phyloP scores from a whole-genome alignment of 2,113 vertebrate species.

The Grammomys dolichurus region DNA sequence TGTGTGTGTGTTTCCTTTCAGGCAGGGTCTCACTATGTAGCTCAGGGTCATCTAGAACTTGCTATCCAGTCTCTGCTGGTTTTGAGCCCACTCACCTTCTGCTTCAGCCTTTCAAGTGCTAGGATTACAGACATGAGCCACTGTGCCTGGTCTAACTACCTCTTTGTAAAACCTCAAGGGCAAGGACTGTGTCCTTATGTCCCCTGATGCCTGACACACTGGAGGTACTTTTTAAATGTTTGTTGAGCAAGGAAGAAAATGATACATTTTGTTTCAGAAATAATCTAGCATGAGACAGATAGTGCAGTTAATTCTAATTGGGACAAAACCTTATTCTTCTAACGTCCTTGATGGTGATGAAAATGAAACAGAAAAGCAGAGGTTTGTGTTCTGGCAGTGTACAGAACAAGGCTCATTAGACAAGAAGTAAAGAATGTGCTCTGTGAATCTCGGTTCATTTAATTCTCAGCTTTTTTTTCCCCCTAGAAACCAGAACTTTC shows the following conservation, averaged over 20 bases:
- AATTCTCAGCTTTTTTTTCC: neutral
- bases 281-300: conserved; percentile 5
- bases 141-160: accelerated
- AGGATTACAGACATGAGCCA: neutral
- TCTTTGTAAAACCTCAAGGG: neutral
- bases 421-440: neutral
- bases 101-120: neutral
- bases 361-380: conserved; percentile 49
- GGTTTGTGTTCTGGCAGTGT: neutral
- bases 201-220: neutral
- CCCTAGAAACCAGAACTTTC: conserved; percentile 54
- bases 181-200: neutral
- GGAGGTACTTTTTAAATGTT: neutral
- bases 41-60: neutral
- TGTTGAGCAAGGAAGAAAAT: neutral
- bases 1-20: neutral
- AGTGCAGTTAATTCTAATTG: neutral
- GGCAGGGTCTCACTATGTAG: neutral
- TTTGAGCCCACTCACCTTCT: neutral
- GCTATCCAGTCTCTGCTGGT: neutral
- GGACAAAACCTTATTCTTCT: conserved; percentile 56
- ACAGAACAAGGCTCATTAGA: conserved; percentile 42
- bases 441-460: neutral
- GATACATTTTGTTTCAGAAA: neutral
- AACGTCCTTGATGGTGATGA: conserved; percentile 63